phyloP scores from a whole-genome alignment of 2,888 invertebrate species.

The Gortyna flavago region DNA sequence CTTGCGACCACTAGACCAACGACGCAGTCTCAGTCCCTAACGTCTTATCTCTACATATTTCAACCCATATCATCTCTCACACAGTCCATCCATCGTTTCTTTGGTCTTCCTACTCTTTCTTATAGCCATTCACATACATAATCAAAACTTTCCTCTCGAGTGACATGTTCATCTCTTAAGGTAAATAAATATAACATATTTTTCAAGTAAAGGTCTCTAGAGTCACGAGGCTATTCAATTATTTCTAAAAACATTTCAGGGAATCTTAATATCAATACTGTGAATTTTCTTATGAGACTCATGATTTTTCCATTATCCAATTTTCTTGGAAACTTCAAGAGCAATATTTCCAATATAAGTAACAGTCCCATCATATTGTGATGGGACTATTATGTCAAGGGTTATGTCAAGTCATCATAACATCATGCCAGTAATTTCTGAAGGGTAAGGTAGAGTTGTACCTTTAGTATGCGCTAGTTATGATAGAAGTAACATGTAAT shows the following conservation, averaged over 20 bases:
- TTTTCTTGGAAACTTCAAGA: constrained; percentile 16
- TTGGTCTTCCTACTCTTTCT: background rate
- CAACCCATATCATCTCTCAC: background rate
- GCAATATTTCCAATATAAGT: background rate
- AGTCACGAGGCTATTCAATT: background rate
- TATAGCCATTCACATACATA: background rate
- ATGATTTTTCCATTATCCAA: background rate
- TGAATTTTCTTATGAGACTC: background rate
- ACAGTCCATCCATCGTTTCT: background rate
- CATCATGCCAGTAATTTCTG: too few species aligned
- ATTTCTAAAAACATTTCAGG: background rate
- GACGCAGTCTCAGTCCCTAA: too few species aligned
- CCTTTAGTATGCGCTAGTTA: too few species aligned
- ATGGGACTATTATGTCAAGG: too few species aligned
- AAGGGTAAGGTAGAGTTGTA: too few species aligned
- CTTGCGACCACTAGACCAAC: background rate
- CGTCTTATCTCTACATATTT: too few species aligned
- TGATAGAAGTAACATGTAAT: too few species aligned
- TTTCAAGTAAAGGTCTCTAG: background rate
- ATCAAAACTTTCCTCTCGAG: background rate
- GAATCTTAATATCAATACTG: background rate
- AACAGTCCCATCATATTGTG: too few species aligned
- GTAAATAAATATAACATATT: background rate
- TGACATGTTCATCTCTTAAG: background rate
- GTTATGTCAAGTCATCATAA: too few species aligned